Conservation (phyloP, 2,888 invertebrate genomes). For the Formica aserva region DNA sequence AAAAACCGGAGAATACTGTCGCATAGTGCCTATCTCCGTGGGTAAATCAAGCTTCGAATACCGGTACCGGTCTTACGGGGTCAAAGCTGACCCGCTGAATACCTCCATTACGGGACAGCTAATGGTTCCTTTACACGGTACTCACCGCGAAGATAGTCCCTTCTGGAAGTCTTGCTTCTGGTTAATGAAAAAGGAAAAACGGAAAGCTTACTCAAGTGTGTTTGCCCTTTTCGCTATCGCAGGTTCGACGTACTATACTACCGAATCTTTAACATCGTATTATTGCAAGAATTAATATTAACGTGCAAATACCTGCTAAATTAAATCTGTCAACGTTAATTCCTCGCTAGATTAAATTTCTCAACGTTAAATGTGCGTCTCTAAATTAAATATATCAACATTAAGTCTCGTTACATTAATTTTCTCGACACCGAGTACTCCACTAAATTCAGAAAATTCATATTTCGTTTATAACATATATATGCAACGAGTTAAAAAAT, state of each 20-base stretch:
- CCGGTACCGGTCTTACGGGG: conserved; percentile 68
- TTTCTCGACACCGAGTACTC: background rate
- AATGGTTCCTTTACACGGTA: conserved; percentile 79
- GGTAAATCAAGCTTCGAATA: conserved; percentile 76
- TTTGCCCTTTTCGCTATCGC: background rate
- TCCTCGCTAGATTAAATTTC: conserved; percentile 3
- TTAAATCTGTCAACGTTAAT: background rate
- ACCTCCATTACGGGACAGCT: conserved; percentile 78
- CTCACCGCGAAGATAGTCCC: conserved; percentile 57
- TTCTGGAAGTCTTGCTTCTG: conserved; percentile 16
- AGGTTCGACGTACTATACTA: conserved; percentile 1
- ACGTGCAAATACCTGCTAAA: background rate
- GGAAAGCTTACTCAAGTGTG: background rate
- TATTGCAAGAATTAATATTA: background rate
- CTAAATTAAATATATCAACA: conserved; percentile 5
- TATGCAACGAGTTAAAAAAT: background rate
- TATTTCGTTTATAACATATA: background rate
- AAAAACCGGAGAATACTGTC: conserved; percentile 64
- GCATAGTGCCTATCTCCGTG: conserved; percentile 76
- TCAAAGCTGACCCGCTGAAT: conserved; percentile 81
- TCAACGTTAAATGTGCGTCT: background rate
- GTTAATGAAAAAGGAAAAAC: conserved; percentile 9
- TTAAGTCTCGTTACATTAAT: background rate
- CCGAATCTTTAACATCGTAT: background rate
- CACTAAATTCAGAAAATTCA: background rate